phyloP scores from a whole-genome alignment of 2,888 invertebrate genomes.

The Gerris lacustris region DNA sequence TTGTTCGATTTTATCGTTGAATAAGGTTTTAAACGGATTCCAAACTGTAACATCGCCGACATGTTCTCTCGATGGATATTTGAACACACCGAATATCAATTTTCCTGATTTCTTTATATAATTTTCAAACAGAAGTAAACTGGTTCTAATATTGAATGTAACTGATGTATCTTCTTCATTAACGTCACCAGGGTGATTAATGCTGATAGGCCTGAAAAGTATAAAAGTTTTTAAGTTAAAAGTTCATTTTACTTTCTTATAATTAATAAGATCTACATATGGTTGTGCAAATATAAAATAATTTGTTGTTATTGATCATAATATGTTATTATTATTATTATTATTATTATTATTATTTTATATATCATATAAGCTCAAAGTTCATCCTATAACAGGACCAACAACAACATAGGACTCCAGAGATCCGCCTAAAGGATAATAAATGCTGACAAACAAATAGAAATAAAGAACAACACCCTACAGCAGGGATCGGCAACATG shows the following conservation, averaged over 20 bases:
- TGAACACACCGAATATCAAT: slow-evolving; percentile 34
- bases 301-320: not conserved
- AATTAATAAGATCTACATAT: not conserved
- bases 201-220: slow-evolving; percentile 34
- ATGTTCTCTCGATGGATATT: slow-evolving; percentile 31
- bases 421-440: too few species aligned
- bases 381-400: too few species aligned
- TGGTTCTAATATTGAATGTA: slow-evolving; percentile 35
- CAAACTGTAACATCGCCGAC: slow-evolving; percentile 34
- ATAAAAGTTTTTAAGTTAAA: not conserved
- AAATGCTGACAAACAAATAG: too few species aligned
- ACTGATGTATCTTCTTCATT: slow-evolving; percentile 25
- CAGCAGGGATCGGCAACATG: too few species aligned
- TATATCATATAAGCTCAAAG: too few species aligned
- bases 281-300: not conserved
- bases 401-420: too few species aligned
- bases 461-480: too few species aligned
- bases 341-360: too few species aligned
- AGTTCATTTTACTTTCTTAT: not conserved
- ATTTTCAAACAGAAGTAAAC: slow-evolving; percentile 34
- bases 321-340: too few species aligned
- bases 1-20: not conserved
- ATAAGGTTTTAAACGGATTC: not conserved
- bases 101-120: slow-evolving; percentile 36
- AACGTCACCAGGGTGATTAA: slow-evolving; percentile 26